Evolutionary conservation across 1,140 invertebrate genomes (phyloP).

Genomic region (Spodoptera litura): DNA sequence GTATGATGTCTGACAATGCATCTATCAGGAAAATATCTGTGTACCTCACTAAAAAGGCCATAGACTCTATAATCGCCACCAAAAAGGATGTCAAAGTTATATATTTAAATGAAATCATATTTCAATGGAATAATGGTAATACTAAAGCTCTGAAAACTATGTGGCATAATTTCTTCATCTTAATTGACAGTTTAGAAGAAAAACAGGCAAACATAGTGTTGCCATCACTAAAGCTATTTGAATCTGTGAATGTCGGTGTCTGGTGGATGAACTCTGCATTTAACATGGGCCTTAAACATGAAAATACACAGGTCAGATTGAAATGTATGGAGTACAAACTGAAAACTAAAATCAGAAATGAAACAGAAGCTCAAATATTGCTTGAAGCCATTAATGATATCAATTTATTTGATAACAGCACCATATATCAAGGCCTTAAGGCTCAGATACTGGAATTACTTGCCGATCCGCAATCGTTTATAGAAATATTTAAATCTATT

Average conservation of each 20-base stretch:
- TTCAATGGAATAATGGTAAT: slow-evolving; percentile 64
- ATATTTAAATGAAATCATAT: slow-evolving; percentile 52
- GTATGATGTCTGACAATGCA: slow-evolving; percentile 61
- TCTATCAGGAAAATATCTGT: slow-evolving; percentile 67
- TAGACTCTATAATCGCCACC: slow-evolving; percentile 64
- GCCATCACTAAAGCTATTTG: slow-evolving; percentile 75
- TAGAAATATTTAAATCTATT: slow-evolving; percentile 63
- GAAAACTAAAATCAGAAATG: slow-evolving; percentile 55
- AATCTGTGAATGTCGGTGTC: slow-evolving; percentile 58
- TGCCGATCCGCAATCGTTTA: slow-evolving; percentile 55
- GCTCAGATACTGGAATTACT: slow-evolving; percentile 54
- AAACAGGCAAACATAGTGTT: slow-evolving; percentile 80
- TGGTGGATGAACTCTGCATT: slow-evolving; percentile 76
- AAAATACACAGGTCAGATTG: slow-evolving; percentile 70
- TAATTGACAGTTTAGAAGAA: slow-evolving; percentile 79
- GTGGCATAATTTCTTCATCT: slow-evolving; percentile 77
- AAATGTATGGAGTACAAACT: slow-evolving; percentile 72
- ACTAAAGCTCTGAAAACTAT: slow-evolving; percentile 55
- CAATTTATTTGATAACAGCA: slow-evolving; percentile 66
- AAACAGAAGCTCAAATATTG: slow-evolving; percentile 61
- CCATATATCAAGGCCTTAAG: slow-evolving; percentile 60
- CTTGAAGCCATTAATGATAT: slow-evolving; percentile 75
- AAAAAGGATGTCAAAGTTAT: slow-evolving; percentile 64
- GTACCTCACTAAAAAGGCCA: slow-evolving; percentile 74
- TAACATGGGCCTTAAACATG: slow-evolving; percentile 75